Evolutionary conservation across 2,888 invertebrate species (phyloP), one percentile per base, ranked within the genome.

Genomic region (Trissoscelio sp.): DNA sequence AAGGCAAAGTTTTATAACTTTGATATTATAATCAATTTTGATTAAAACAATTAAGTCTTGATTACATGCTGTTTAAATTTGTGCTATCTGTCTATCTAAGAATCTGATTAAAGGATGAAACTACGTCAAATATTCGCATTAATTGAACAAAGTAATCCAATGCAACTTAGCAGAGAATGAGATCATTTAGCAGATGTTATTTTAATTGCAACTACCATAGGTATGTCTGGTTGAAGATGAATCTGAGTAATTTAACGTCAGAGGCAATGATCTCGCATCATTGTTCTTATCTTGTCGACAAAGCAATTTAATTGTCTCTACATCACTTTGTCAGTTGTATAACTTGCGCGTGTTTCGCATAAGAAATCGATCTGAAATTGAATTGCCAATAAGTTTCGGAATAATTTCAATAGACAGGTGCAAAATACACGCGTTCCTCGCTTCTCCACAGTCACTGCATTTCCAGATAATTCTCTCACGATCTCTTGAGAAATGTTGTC

Each of bases 371-470:
- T 46, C 9, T 14, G 20, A 55, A 66, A 75, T 75, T 67, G 67
- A 75, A 75, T 75, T 66, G 51, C 42, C 60, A 67, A 60, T 67
- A 60, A 67, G 67, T 57, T 39, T 57, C 20, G 31, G 42, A 58
- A 67, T 75, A 66, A 60, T 72, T 60, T 28, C 39, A 28, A 42
- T 31, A 2, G 51, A 72, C 60, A 72, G 55, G 70, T 51, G 70
- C 70, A 42, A 64, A 62, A 64, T 64, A 51, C 64, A 55, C 53
- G 24, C 57, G 70, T 70, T 42, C 48, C 28, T 51, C 18, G 44
- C 28, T 28, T 37, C 48, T 34, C 2, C 34, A 48, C 9, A 28
- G 16, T n/a, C 34, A 42, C 48, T 3, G 39, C 51, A 51, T 53
- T 66, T 31, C 16, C 22, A 44, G 55, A 69, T 55, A 53, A 28